phyloP scores from a whole-genome alignment of 2,113 vertebrate genomes.

The Lepidothrix coronata region DNA sequence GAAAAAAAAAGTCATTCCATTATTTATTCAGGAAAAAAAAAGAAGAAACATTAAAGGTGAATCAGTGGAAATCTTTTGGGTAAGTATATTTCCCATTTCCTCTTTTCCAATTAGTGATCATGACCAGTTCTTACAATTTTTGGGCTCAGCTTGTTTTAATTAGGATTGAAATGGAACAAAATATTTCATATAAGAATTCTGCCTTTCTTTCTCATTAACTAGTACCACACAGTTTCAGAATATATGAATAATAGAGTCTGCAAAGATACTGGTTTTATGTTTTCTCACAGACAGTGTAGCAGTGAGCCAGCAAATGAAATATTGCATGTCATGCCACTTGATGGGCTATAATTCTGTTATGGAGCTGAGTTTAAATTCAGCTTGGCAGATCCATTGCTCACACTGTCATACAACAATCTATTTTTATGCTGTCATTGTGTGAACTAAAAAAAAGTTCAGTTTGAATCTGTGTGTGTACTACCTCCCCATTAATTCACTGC shows the following conservation, averaged over 20 bases:
- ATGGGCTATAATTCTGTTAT: conserved; percentile 38
- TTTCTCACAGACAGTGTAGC: conserved; percentile 48
- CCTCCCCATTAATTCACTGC: not conserved
- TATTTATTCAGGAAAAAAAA: not conserved
- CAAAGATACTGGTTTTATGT: conserved; percentile 47
- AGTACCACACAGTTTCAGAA: conserved; percentile 24
- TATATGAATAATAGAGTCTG: conserved; percentile 23
- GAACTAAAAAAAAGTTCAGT: not conserved
- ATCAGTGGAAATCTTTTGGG: not conserved
- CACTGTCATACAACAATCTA: conserved; percentile 35
- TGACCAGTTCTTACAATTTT: not conserved
- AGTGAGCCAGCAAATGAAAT: conserved; percentile 64
- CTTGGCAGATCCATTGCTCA: conserved; percentile 18
- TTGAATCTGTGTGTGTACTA: conserved; percentile 38
- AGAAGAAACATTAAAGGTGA: not conserved
- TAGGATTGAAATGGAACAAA: conserved; percentile 43
- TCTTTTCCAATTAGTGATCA: not conserved
- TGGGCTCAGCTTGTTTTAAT: conserved; percentile 53
- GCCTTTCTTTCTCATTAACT: conserved; percentile 48
- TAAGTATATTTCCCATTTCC: not conserved
- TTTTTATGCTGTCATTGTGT: conserved; percentile 28
- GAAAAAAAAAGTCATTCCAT: not conserved
- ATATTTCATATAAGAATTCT: conserved; percentile 39
- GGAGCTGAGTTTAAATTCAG: conserved; percentile 34
- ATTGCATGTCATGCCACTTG: conserved; percentile 24